Percentiles rank a stretch among this genome's conserved stretches.
Evolutionary conservation across 2,797 vertebrate species (phyloP).

Genomic region (Miichthys miiuy): DNA sequence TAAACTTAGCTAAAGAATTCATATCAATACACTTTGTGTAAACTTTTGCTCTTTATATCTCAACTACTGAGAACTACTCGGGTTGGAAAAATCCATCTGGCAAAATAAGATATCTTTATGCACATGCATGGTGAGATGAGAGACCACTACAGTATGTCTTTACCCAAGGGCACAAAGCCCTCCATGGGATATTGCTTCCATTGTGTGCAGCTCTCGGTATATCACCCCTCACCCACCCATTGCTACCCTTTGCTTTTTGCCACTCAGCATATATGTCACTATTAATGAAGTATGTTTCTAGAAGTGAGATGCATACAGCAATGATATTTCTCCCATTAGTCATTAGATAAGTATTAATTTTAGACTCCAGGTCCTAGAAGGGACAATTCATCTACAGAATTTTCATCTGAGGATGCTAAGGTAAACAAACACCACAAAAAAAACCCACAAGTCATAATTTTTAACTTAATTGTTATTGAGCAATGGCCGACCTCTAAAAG

Average conservation of each 20-base stretch:
- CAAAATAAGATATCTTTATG: background rate
- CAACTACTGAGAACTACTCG: background rate
- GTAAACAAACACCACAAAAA: slow-evolving; percentile 15
- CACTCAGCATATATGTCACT: slow-evolving; percentile 67
- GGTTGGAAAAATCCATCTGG: background rate
- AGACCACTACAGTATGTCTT: slow-evolving; percentile 33
- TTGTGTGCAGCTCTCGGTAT: slow-evolving; percentile 55
- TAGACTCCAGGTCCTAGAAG: background rate
- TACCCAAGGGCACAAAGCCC: slow-evolving; percentile 51
- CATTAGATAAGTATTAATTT: slow-evolving; percentile 30
- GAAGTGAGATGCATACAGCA: slow-evolving; percentile 28
- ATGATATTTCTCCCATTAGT: slow-evolving; percentile 37
- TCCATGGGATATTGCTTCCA: slow-evolving; percentile 43
- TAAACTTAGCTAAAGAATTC: background rate
- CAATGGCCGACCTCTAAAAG: slow-evolving; percentile 60
- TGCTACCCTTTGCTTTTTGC: slow-evolving; percentile 57
- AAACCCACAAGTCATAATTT: slow-evolving; percentile 13
- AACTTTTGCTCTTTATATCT: background rate
- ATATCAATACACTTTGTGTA: background rate
- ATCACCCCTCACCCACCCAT: slow-evolving; percentile 56
- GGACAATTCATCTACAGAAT: slow-evolving; percentile 16
- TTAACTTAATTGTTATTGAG: slow-evolving; percentile 63
- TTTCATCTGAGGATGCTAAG: slow-evolving; percentile 5
- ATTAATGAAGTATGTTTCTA: slow-evolving; percentile 52
- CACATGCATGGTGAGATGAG: slow-evolving; percentile 42